These are phyloP conservation scores for Chrysogorgia sp. DNA, from an alignment of 92 coral and sea anemone genomes.

Conservation along the genomic window DNA sequence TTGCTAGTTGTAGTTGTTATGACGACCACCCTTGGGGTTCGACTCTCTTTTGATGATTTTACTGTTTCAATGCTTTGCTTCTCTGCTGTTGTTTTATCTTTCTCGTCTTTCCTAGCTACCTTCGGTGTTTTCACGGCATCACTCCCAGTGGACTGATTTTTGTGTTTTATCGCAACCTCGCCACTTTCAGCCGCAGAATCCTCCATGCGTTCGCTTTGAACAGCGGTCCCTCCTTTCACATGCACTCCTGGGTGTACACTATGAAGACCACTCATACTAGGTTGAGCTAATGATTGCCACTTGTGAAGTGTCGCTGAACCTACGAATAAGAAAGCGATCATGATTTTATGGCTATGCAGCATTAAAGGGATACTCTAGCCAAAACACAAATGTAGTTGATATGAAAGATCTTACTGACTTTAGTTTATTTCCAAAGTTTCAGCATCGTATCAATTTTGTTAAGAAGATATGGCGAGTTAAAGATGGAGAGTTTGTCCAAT, in stretches of 20 bases:
- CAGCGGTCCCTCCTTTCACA: constrained; percentile 75
- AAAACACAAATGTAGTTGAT: too few species aligned
- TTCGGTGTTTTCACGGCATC: neutral
- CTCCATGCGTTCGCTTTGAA: neutral
- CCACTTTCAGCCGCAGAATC: neutral
- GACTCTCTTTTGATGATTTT: neutral
- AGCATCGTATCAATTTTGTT: too few species aligned
- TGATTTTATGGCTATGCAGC: neutral
- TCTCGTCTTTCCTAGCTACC: neutral
- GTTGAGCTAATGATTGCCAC: constrained; percentile 96
- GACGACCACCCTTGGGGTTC: neutral
- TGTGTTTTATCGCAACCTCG: neutral
- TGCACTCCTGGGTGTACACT: constrained; percentile 91
- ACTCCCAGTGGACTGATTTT: neutral
- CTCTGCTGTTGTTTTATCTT: neutral
- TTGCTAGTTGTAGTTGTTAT: neutral
- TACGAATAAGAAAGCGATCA: constrained; percentile 2
- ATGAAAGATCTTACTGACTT: too few species aligned
- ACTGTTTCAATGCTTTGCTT: neutral
- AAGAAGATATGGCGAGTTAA: too few species aligned
- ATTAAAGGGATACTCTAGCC: neutral
- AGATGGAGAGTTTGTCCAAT: too few species aligned
- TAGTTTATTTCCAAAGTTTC: too few species aligned
- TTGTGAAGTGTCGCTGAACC: constrained; percentile 92
- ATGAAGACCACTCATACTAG: constrained; percentile 78